Base-by-base conservation (phyloP, 2,113 vertebrate genomes). In the Ceyx margarethae region DNA sequence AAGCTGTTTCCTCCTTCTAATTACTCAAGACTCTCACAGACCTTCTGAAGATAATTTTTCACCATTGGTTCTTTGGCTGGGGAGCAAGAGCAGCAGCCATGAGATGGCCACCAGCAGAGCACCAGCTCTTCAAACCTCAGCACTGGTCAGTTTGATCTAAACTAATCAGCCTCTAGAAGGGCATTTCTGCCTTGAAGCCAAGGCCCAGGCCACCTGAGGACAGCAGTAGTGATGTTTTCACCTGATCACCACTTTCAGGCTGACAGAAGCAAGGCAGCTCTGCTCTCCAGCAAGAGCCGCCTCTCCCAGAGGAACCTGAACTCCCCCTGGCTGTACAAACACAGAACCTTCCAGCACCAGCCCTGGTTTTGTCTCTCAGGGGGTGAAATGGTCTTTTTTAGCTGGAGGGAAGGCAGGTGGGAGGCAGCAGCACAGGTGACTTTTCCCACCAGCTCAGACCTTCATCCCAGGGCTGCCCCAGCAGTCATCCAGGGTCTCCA, bases 261-360 rank as follows among this genome's bases (percentile, higher is more conserved):
- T 18, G 17, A 11, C 13, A 42, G 66, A 26, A 5, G 20, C 0
- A 1, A 64, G 11, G 29, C 18, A 53, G 37, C 13, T 5, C 69
- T 18, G 17, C 48, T 51, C 31, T 45, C 17, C 48, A 12, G 7
- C 54, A 0, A 37, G 18, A 37, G 22, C 25, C 12, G 10, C 25
- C 21, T 20, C 28, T 10, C 23, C 18, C 29, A 13, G n/a, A 9
- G 17, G 10, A 40, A 28, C 25, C 29, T 11, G 3, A 35, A 19
- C 29, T 61, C 62, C 60, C 25, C 5, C 6, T 2, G 10, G 45
- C 2, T 56, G 13, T 13, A 40, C 5, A 13, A 75, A 15, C 22
- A 45, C 43, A 23, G 29, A 65, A 13, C 3, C 14, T 54, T 71
- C 33, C 14, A 48, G 11, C 26, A 60, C 29, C 15, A 54, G 5